Base-by-base conservation (phyloP, 2,797 vertebrate species). In the Pipistrellus pipistrellus region DNA sequence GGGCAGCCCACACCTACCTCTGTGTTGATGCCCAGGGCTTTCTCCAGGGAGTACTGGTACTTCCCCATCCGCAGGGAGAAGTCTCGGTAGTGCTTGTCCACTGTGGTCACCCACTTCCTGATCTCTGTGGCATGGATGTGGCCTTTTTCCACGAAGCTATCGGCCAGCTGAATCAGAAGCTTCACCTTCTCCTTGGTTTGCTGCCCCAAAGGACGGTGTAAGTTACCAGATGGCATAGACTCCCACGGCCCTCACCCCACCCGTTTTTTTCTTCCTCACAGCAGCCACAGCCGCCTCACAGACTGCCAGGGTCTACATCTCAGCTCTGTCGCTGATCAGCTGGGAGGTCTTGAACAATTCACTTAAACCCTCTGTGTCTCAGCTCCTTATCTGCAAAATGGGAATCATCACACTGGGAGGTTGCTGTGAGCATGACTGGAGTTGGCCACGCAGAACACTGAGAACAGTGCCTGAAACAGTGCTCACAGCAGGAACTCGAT, bases 131-230 rank as follows among this genome's bases (percentile, higher is more conserved):
- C 99, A 0, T 99, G 99, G 80, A 99, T 99, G 30, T 99, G 99
- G 69, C 99, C 99, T 96, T 99, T 99, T 97, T 99, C 99, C 97
- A 99, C 99, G 97, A 99, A 99, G 96, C 99, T 99, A 97, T 99
- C 99, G 0, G 99, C 99, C 97, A 99, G 97, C 97, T 99, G 99
- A 98, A 99, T 99, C 97, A 99, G 98, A 94, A 99, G 99, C 97
- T 99, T 99, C 98, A 99, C 99, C 97, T 99, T 99, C 97, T 99
- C 99, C 98, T 99, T 99, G 27, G 99, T 99, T 99, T 99, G 99
- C 99, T 99, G 98, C 4, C 68, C 88, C 96, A 97, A 98, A 97
- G 98, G 78, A 98, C 0, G 23, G 44, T 93, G 11, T 94, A 32
- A 4, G 93, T 98, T 98, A 98, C 8, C 76, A 66, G 35, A 51